Evolutionary conservation across 2,888 invertebrate genomes (phyloP), one percentile per base, ranked within the genome.

Genomic region (Melipona beecheii): DNA sequence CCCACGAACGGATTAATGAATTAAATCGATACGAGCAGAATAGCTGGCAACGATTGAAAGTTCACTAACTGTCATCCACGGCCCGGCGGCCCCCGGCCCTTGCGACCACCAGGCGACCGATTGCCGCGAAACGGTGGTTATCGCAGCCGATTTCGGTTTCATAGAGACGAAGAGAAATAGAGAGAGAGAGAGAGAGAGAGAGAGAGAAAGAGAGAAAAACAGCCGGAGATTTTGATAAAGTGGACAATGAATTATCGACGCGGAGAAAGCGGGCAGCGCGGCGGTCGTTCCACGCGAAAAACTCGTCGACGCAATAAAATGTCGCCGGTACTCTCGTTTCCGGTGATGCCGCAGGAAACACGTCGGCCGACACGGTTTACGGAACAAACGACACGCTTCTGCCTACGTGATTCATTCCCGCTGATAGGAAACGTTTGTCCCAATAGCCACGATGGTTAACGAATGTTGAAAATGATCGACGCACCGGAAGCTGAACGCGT

Each of bases 1-100:
- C 58, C 87, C 68, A 70, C 74, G 76, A 85, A 62, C 58, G 68
- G 70, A 76, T 81, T 85, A 87, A 85, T 86, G 68, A 85, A 86
- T 86, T 81, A 77, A 79, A 86, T 75, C 83, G 83, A 71, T 74
- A 71, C 73, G 15, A 11, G 43, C 43, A 24, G 27, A 52, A 56
- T 52, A 64, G 56, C 64, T 73, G 76, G 65, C 31, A 83, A 65
- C 70, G 83, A 77, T 66, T 71, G 83, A 84, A 77, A 71, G 60
- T 77, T 71, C 50, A 66, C 31, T 65, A 50, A 62, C 62, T 50
- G 21, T 24, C 62, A 74, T 36, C 77, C 17, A 13, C 13, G 19
- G 36, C 5, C 3, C 5, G n/a, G n/a, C 43, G 21, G n/a, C 1
- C 19, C 19, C 15, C 21, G 27, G 31, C 49, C 31, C 17, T 27